Evolutionary conservation across 2,888 invertebrate genomes (phyloP), one percentile per base, ranked within the genome.

Genomic region (Phania funesta): DNA sequence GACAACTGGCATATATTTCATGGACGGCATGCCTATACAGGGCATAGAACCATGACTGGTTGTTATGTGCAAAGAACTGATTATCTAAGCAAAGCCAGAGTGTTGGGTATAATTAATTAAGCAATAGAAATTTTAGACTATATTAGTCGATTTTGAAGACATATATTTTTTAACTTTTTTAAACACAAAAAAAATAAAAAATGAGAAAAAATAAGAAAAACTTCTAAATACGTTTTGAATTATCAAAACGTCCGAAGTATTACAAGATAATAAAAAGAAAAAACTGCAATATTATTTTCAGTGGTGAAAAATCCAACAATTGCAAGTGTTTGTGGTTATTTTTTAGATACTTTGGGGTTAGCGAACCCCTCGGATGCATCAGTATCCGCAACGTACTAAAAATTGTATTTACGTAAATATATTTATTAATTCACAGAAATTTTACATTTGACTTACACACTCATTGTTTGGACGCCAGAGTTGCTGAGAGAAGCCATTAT

Each of bases 1-100:
- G 95, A 96, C 87, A 96, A 96, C 90, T 96, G 95, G 93, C 92
- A 96, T 68, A 92, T 96, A 1, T 90, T 96, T 1, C 96, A 97
- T 86, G 96, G 96, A 0, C 92, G 96, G 58, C 92, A 93, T 1
- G 92, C 92, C 0, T 96, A 95, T 87, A 92, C 93, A 0, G 96
- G 96, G 0, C 91, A 89, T 7, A 92, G 96, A 46, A 91, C 92
- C 20, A 91, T 96, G 86, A 92, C 93, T 65, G 96, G 96, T 0
- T 94, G 95, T 84, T 96, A 96, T 90, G 92, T 96, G 32, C 92
- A 94, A 6, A 92, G 95, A 56, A 94, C 94, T 75, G 95, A 95
- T 89, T 95, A 93, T 91, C 88, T 93, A 62, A 93, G 94, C 86
- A 93, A 91, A 86, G 94, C 94, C 0, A 88, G 93, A 20, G 86